Percentiles rank a stretch among this genome's conserved stretches.
Conservation (phyloP, 2,888 invertebrate genomes). For the Tanypteryx hageni region DNA sequence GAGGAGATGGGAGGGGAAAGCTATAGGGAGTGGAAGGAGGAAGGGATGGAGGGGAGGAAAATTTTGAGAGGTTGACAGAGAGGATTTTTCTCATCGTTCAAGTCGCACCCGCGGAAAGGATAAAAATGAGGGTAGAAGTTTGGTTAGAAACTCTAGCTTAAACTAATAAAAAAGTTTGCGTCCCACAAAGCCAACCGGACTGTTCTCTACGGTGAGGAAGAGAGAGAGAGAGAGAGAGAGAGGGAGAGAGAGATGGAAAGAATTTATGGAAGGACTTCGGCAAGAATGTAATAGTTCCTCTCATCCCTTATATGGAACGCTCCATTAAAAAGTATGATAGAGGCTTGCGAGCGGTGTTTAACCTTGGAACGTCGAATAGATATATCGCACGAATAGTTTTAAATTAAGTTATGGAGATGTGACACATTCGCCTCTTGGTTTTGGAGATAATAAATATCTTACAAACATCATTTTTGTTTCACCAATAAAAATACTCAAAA, state of each 20-base stretch:
- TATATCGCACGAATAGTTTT: background rate
- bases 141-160: conserved; percentile 38
- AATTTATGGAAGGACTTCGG: conserved; percentile 54
- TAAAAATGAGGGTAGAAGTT: conserved; percentile 53
- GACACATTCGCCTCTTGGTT: background rate
- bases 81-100: background rate
- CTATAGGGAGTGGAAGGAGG: background rate
- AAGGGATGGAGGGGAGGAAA: too few relatives aligned
- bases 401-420: background rate
- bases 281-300: conserved; percentile 47
- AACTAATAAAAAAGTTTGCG: conserved; percentile 53
- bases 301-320: conserved; percentile 37
- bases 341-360: background rate
- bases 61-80: conserved; percentile 40
- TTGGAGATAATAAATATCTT: background rate
- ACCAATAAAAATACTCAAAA: too few relatives aligned
- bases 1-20: background rate
- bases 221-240: conserved; percentile 17
- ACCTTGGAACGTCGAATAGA: background rate
- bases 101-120: conserved; percentile 42
- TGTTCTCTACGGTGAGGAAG: conserved; percentile 21
- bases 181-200: conserved; percentile 48
- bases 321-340: conserved; percentile 38
- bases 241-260: conserved; percentile 5
- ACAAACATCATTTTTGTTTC: too few relatives aligned